These are phyloP conservation scores for Campylorhamphus procurvoides DNA, from an alignment of 2,113 vertebrate species.

Conservation along the genomic window DNA sequence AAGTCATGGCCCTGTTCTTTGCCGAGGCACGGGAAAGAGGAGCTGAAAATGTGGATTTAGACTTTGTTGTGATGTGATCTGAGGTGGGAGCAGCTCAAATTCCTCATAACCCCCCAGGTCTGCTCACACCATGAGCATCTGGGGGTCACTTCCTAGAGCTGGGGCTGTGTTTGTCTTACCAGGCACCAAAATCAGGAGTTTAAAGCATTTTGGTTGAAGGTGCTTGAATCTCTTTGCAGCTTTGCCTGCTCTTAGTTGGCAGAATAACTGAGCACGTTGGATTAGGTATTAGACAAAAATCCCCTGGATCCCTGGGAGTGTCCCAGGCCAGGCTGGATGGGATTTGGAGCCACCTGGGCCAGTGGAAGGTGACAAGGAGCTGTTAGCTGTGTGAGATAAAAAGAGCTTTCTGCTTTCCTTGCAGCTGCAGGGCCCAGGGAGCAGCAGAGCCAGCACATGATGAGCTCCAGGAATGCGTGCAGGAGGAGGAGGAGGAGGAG, in stretches of 20 bases:
- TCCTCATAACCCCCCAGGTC: neutral
- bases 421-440: neutral
- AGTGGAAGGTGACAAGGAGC: neutral
- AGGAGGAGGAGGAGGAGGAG: neutral
- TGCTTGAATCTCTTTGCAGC: neutral
- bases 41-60: neutral
- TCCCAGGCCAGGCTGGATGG: neutral
- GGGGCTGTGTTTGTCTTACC: neutral
- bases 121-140: neutral
- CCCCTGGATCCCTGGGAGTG: neutral
- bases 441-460: neutral
- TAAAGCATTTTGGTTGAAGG: neutral
- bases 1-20: neutral
- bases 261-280: neutral
- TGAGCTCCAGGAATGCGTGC: neutral
- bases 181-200: neutral
- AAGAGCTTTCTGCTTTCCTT: neutral
- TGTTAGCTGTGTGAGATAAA: neutral
- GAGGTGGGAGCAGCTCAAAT: neutral
- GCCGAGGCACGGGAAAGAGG: neutral
- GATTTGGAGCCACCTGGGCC: neutral
- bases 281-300: neutral
- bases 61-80: neutral
- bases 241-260: neutral
- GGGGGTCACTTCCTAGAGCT: neutral